Percentiles rank a stretch among this genome's conserved stretches.
Evolutionary conservation across 2,888 invertebrate species (phyloP).

Genomic region (Hydraecia micacea): DNA sequence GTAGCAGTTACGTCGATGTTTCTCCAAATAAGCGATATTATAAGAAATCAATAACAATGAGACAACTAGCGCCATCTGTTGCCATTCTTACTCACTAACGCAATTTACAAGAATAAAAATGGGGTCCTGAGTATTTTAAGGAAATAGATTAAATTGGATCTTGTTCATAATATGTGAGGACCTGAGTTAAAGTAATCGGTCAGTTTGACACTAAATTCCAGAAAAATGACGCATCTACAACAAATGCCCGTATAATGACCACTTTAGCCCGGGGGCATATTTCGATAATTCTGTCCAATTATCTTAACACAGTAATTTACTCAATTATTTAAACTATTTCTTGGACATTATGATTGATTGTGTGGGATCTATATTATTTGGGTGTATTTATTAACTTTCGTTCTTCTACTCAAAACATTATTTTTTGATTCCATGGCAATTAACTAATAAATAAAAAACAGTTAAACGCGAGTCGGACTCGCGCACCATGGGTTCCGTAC

Average conservation of each 20-base stretch:
- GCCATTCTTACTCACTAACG: neutral
- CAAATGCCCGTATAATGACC: conserved; percentile 56
- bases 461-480: too few species aligned
- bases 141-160: neutral
- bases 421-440: neutral
- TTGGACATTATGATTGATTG: conserved; percentile 54
- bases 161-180: too few species aligned
- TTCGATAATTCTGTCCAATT: conserved; percentile 56
- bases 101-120: neutral
- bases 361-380: conserved; percentile 2
- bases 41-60: neutral
- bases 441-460: too few species aligned
- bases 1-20: too few species aligned
- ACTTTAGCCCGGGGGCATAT: conserved; percentile 44
- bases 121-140: neutral
- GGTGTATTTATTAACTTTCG: neutral
- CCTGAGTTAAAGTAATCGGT: neutral
- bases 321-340: conserved; percentile 54
- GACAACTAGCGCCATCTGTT: conserved; percentile 31
- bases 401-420: neutral
- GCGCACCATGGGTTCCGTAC: too few species aligned
- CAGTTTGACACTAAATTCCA: neutral
- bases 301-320: conserved; percentile 48
- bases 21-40: too few species aligned
- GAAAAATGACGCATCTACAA: conserved; percentile 23